Evolutionary conservation across 2,113 vertebrate species (phyloP).

Genomic region (Bufo bufo): DNA sequence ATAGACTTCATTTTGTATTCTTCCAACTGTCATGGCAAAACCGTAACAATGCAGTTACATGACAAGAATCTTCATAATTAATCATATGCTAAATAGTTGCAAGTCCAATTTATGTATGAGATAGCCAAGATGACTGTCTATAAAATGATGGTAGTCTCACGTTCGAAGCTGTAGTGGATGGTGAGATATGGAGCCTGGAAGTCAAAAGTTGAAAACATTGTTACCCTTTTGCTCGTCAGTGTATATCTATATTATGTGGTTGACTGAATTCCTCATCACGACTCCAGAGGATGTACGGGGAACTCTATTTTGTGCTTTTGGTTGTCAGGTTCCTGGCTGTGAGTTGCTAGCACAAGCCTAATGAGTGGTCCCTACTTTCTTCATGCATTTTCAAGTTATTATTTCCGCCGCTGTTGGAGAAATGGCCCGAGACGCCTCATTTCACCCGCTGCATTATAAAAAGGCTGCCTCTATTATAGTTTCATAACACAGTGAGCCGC

Average conservation of each 20-base stretch:
- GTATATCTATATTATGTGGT: not conserved
- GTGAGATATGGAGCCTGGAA: too few species aligned
- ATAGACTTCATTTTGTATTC: too few species aligned
- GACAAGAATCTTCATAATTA: too few species aligned
- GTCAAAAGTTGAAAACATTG: too few species aligned
- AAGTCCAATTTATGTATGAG: too few species aligned
- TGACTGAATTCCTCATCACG: not conserved
- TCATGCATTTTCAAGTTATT: slow-evolving; percentile 57
- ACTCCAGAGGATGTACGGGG: not conserved
- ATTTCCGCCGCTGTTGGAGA: slow-evolving; percentile 55
- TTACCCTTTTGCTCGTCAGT: not conserved
- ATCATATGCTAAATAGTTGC: too few species aligned
- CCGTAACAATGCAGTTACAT: too few species aligned
- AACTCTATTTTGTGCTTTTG: not conserved
- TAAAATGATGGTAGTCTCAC: too few species aligned
- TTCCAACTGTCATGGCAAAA: too few species aligned
- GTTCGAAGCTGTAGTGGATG: too few species aligned
- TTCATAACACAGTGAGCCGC: slow-evolving; percentile 12
- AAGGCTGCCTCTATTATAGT: slow-evolving; percentile 17
- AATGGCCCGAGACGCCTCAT: slow-evolving; percentile 57
- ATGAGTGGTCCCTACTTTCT: slow-evolving; percentile 9
- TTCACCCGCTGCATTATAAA: slow-evolving; percentile 51
- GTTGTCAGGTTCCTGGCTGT: not conserved
- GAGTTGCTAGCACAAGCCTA: not conserved
- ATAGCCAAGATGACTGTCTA: too few species aligned